phyloP scores from a whole-genome alignment of 2,797 vertebrate genomes.

The Hypotaenidia philippensis region DNA sequence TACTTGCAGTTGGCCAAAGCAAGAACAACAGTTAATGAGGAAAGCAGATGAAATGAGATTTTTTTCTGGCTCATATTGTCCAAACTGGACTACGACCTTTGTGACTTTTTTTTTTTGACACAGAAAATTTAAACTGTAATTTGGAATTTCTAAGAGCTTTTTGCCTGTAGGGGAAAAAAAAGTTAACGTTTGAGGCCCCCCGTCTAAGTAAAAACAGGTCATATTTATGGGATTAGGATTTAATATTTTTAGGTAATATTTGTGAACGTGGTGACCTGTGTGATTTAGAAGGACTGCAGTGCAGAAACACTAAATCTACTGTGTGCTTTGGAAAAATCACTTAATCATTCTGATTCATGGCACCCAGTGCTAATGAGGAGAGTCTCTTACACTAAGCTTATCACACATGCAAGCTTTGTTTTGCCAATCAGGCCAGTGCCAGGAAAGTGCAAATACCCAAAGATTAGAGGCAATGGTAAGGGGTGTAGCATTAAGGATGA shows the following conservation, averaged over 20 bases:
- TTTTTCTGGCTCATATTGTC: background rate
- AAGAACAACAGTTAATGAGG: background rate
- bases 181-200: background rate
- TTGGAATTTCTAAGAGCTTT: background rate
- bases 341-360: conserved; percentile 14
- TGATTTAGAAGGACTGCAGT: background rate
- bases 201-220: background rate
- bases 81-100: background rate
- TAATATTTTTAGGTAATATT: background rate
- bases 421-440: conserved; percentile 10
- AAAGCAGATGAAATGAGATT: background rate
- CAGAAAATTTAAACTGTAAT: background rate
- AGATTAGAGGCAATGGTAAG: conserved; percentile 37
- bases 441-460: conserved; percentile 45
- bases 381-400: background rate
- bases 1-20: background rate
- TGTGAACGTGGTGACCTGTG: background rate
- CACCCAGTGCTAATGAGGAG: background rate
- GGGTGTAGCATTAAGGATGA: conserved; percentile 52
- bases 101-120: background rate
- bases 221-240: background rate
- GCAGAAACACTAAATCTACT: background rate
- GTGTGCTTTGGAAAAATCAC: background rate
- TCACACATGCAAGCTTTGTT: conserved; percentile 32
- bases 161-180: background rate